Evolutionary conservation across 2,888 invertebrate genomes (phyloP), one percentile per base, ranked within the genome.

Genomic region (Nomada hirtipes): DNA sequence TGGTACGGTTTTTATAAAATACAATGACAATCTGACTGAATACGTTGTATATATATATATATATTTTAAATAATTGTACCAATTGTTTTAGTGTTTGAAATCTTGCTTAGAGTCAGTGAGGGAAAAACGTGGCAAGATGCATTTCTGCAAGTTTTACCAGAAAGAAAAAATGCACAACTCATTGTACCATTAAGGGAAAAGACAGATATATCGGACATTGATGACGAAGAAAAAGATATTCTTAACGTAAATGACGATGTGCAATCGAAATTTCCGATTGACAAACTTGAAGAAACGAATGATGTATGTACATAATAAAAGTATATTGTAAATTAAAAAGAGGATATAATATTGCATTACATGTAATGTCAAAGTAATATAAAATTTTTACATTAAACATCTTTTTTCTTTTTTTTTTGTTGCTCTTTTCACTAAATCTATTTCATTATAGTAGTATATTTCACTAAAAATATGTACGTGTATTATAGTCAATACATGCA

Each of bases 121-220:
- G 97, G 97, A 2, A 95, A 95, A 90, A 94, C 95, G 0, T 98
- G 98, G 97, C 96, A 96, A 91, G 96, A 98, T 70, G 96, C 97
- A 0, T 95, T 98, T 84, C 94, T 98, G 85, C 94, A 96, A 91
- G 96, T 97, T 3, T 94, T 98, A 85, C 98, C 98, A 2, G 94
- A 96, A 89, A 95, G 98, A 64, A 98, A 97, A 94, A 97, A 97
- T 44, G 97, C 96, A 29, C 90, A 91, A 47, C 95, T 94, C 52
- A 90, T 95, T 71, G 92, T 59, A 53, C 68, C 61, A 23, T 71
- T 18, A 55, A 55, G 42, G 13, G 73, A 83, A 18, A 73, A 20
- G 20, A 26, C 50, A n/a, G 42, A 64, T 13, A n/a, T 23, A 18
- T 64, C 52, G 20, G 50, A 59, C 11, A 47, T 26, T 36, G 73